These are phyloP conservation scores for Nomia melanderi DNA, from an alignment of 1,140 invertebrate genomes.

Conservation along the genomic window DNA sequence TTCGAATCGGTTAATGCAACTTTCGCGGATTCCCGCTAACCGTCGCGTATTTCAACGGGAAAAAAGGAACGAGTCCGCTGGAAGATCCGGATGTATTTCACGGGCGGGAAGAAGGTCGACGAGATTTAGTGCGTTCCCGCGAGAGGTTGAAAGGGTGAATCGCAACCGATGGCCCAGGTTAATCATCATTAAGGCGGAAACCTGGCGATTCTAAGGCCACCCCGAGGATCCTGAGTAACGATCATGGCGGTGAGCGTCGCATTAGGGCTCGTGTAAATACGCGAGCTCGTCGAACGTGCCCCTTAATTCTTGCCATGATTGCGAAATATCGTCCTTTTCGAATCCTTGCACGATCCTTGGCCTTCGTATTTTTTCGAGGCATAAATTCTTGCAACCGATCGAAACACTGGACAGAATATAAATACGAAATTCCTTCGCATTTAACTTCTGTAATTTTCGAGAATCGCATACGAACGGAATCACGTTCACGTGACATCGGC, in stretches of 20 bases:
- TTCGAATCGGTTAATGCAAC: too few relatives aligned
- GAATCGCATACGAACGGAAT: too few relatives aligned
- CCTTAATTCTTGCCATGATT: conserved; percentile 48
- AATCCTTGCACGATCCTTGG: not conserved
- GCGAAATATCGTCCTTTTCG: conserved; percentile 34
- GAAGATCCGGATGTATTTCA: conserved; percentile 38
- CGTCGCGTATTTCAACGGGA: too few relatives aligned
- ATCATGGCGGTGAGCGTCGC: conserved; percentile 50
- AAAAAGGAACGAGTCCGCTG: conserved; percentile 18
- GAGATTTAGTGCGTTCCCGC: conserved; percentile 51
- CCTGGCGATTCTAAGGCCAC: conserved; percentile 44
- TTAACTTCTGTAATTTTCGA: too few relatives aligned
- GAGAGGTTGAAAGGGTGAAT: conserved; percentile 35
- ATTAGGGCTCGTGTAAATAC: conserved; percentile 57
- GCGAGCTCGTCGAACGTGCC: conserved; percentile 47
- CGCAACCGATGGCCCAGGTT: conserved; percentile 61
- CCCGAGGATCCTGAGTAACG: conserved; percentile 64
- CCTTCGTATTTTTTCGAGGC: not conserved
- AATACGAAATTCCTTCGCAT: too few relatives aligned
- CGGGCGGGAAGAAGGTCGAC: conserved; percentile 1
- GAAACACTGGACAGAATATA: too few relatives aligned
- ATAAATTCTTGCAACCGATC: conserved; percentile 6
- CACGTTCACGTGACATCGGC: too few relatives aligned
- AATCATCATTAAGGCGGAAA: conserved; percentile 67
- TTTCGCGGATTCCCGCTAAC: too few relatives aligned